Base-by-base conservation (phyloP, 1,140 invertebrate genomes). In the Wiebesia pumilae region DNA sequence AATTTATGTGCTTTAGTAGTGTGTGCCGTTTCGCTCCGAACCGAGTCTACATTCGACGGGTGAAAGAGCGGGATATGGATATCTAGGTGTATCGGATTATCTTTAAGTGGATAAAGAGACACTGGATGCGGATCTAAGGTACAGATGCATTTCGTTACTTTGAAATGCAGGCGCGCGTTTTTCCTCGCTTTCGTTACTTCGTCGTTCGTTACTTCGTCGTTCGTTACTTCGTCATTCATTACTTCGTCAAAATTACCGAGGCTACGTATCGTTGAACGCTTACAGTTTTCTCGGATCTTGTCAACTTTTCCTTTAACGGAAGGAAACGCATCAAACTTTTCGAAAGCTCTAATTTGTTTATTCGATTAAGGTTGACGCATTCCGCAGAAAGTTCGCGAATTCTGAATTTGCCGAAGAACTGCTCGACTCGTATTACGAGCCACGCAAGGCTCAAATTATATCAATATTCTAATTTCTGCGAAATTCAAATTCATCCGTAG, bases 41-140 rank as follows among this genome's bases (percentile, higher is more conserved):
- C 30, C 85, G 85, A 86, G 85, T 86, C 67, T 86, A 83, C 85
- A 19, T 77, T 82, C 54, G 27, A 51, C 33, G 33, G 67, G 40
- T 47, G 40, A 35, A 54, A 51, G 43, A 24, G 14, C 27, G 62
- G 79, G 80, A 62, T 24, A 69, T 40, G 65, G 75, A 65, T 84
- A 51, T 86, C 33, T 35, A n/a, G 1, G 3, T 24, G 77, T 51
- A 24, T 47, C 4, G 43, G 43, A 47, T 47, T 47, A 12, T 47
- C 43, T 12, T 47, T 47, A 12, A 47, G 43, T 12, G 43, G 12
- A 24, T 43, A 83, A 38, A 27, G 27, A 73, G 43, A 73, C 3
- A 27, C 30, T 19, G 30, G 27, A 19, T 1, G n/a, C 9, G 33
- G 47, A 33, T 71, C 30, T 21, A 65, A 67, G 58, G 4, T 67